A percentile compares a stretch with the other conserved stretches of the same genome.
Evolutionary conservation across 2,797 vertebrate genomes (phyloP).

Genomic region (Platyrinchus mystaceus): DNA sequence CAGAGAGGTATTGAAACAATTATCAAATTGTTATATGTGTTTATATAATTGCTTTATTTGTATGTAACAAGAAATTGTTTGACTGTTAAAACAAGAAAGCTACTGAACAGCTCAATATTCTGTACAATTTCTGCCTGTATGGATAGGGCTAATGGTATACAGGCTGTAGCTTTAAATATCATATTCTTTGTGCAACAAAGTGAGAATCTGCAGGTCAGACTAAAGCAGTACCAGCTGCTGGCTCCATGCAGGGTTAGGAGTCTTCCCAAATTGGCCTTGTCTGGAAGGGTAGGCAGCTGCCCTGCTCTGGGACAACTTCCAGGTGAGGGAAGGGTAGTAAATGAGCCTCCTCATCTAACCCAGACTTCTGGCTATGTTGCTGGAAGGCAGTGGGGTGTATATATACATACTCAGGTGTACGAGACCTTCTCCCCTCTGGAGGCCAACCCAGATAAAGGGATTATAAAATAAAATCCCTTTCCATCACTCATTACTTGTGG

Average conservation of each 20-base stretch:
- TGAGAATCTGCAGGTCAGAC: background rate
- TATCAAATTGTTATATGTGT: background rate
- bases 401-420: background rate
- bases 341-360: background rate
- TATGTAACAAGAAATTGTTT: background rate
- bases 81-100: background rate
- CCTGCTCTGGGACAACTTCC: background rate
- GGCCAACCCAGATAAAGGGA: background rate
- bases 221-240: background rate
- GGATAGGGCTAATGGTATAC: background rate
- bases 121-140: background rate
- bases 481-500: background rate
- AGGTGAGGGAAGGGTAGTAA: background rate
- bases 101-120: background rate
- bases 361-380: background rate
- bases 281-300: background rate
- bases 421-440: background rate
- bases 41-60: background rate
- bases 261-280: background rate
- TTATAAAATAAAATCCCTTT: background rate
- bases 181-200: background rate
- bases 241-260: background rate
- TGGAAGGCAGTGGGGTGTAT: background rate
- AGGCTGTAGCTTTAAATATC: background rate
- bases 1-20: conserved; percentile 83